phyloP scores from a whole-genome alignment of 2,888 invertebrate genomes.

The Palloptera scutellata region DNA sequence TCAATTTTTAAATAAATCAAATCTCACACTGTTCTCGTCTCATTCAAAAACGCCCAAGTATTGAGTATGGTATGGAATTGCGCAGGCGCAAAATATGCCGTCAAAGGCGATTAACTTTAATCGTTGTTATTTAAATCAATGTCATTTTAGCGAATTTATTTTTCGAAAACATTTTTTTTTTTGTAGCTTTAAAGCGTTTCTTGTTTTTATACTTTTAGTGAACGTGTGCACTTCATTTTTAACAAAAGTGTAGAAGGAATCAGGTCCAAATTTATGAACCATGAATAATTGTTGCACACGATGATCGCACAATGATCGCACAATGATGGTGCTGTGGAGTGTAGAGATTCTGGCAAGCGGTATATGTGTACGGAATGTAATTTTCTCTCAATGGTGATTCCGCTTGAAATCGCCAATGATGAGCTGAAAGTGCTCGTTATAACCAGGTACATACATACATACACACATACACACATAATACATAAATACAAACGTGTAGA shows the following conservation, averaged over 20 bases:
- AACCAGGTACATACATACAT: no score
- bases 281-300: slow-evolving; percentile 56
- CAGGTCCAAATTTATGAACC: slow-evolving; percentile 59
- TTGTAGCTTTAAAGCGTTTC: no score
- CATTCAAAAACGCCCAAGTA: not conserved
- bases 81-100: slow-evolving; percentile 20
- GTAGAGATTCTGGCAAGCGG: not conserved
- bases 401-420: slow-evolving; percentile 37
- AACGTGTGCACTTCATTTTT: slow-evolving; percentile 14
- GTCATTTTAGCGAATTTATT: slow-evolving; percentile 44
- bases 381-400: slow-evolving; percentile 49
- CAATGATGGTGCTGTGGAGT: not conserved
- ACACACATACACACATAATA: no score
- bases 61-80: not conserved
- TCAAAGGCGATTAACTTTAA: slow-evolving; percentile 49
- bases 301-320: slow-evolving; percentile 43
- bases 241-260: slow-evolving; percentile 37
- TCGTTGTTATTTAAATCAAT: slow-evolving; percentile 61
- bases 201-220: slow-evolving; percentile 18
- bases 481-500: no score
- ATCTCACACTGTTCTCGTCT: not conserved
- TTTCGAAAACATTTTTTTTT: no score
- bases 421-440: slow-evolving; percentile 43
- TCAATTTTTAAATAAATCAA: slow-evolving; percentile 15
- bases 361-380: slow-evolving; percentile 46